These are phyloP conservation scores for Oryzaephilus surinamensis DNA, from an alignment of 1,140 invertebrate genomes.

Conservation along the genomic window DNA sequence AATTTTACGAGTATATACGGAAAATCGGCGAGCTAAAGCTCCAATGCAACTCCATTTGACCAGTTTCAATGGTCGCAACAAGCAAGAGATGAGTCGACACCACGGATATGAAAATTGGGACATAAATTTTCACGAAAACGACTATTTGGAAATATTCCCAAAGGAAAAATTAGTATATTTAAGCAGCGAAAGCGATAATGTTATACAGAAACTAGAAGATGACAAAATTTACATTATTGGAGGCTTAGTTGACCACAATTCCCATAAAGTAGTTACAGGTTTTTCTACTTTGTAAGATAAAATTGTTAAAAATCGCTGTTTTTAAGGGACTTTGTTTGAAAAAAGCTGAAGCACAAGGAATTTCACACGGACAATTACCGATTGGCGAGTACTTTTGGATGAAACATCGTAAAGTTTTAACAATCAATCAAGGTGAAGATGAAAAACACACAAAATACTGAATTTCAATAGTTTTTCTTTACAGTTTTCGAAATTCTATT, in stretches of 20 bases:
- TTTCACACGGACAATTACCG: constrained; percentile 79
- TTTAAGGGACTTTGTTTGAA: constrained; percentile 73
- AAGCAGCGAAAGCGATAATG: constrained; percentile 87
- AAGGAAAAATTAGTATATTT: constrained; percentile 81
- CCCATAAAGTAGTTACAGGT: constrained; percentile 71
- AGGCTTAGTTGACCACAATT: constrained; percentile 94
- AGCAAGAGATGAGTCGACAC: constrained; percentile 63
- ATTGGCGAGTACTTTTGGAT: constrained; percentile 84
- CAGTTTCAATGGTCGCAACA: constrained; percentile 58
- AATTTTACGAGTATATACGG: constrained; percentile 82
- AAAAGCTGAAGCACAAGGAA: constrained; percentile 64
- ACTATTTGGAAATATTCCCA: constrained; percentile 59
- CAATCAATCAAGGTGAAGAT: constrained; percentile 81
- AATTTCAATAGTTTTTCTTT: constrained; percentile 33
- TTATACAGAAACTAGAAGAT: constrained; percentile 65
- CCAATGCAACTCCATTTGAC: constrained; percentile 85
- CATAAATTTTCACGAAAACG: constrained; percentile 59
- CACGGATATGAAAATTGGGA: constrained; percentile 92
- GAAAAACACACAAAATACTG: not conserved
- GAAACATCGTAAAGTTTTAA: constrained; percentile 88
- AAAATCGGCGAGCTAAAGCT: constrained; percentile 70
- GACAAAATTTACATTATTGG: constrained; percentile 88
- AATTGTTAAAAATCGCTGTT: constrained; percentile 14
- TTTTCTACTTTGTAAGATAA: constrained; percentile 2
- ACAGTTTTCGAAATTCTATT: constrained; percentile 88